Evolutionary conservation across 2,113 vertebrate species (phyloP).

Genomic region (Laterallus jamaicensis): DNA sequence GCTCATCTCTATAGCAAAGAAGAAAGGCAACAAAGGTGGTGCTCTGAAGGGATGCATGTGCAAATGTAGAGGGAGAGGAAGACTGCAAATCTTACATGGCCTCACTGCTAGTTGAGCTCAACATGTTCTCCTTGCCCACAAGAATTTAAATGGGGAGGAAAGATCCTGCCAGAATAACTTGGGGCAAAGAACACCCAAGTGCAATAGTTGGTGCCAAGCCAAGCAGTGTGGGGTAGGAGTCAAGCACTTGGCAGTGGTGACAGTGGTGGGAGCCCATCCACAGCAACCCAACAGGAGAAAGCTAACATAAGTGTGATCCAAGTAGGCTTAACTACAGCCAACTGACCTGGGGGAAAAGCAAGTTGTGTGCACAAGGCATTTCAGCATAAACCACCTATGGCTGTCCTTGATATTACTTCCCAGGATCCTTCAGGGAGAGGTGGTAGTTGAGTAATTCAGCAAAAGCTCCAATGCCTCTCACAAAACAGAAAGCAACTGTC

Average conservation of each 20-base stretch:
- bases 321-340: not conserved
- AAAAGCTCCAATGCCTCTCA: not conserved
- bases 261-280: not conserved
- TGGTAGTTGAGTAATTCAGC: not conserved
- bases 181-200: slow-evolving; percentile 14
- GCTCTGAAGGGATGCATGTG: not conserved
- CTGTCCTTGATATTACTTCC: not conserved
- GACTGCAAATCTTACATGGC: not conserved
- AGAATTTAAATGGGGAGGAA: slow-evolving; percentile 25
- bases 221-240: slow-evolving; percentile 3
- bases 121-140: not conserved
- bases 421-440: not conserved
- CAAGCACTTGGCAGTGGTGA: not conserved
- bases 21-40: not conserved
- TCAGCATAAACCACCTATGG: not conserved
- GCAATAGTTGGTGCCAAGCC: not conserved
- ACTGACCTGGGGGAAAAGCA: not conserved
- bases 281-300: not conserved
- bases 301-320: not conserved
- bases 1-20: not conserved
- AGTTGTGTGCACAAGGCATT: not conserved
- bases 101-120: not conserved
- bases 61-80: not conserved
- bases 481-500: not conserved
- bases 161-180: slow-evolving; percentile 22